phyloP scores from a whole-genome alignment of 2,113 vertebrate genomes.

The Phylloscopus trochiloides region DNA sequence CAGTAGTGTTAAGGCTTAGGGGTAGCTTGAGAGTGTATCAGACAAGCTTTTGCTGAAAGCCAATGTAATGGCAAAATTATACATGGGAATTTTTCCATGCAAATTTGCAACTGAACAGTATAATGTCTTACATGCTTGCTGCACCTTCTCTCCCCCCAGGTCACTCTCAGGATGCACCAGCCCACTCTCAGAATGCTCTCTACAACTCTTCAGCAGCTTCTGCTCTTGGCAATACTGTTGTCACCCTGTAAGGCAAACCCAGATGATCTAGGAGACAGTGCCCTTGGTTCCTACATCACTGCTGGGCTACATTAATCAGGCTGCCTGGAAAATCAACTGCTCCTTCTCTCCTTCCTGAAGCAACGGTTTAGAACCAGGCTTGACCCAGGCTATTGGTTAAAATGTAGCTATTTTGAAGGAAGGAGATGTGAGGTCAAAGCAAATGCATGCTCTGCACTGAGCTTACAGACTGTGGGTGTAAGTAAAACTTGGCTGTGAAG shows the following conservation, averaged over 20 bases:
- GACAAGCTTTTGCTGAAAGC: not conserved
- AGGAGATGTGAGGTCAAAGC: not conserved
- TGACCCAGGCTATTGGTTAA: not conserved
- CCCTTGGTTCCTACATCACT: not conserved
- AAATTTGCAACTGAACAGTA: not conserved
- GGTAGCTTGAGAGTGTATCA: not conserved
- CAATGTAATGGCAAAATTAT: not conserved
- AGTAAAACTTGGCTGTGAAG: not conserved
- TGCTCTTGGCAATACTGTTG: not conserved
- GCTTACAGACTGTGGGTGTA: not conserved
- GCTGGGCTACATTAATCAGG: not conserved
- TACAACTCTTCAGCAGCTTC: not conserved
- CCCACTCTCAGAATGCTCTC: not conserved
- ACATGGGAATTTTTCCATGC: not conserved
- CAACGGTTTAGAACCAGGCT: not conserved
- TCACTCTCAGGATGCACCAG: not conserved
- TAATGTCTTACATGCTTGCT: not conserved
- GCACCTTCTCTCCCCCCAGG: not conserved
- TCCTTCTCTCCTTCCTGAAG: not conserved
- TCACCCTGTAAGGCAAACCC: not conserved
- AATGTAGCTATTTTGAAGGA: not conserved
- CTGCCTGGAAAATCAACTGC: not conserved
- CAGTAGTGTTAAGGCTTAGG: not conserved
- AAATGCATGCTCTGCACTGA: not conserved
- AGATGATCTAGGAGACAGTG: not conserved